Percentiles rank a stretch among this genome's conserved stretches.
These are phyloP conservation scores for Parthenolecanium corni DNA, from an alignment of 2,888 invertebrate species.

Conservation along the genomic window DNA sequence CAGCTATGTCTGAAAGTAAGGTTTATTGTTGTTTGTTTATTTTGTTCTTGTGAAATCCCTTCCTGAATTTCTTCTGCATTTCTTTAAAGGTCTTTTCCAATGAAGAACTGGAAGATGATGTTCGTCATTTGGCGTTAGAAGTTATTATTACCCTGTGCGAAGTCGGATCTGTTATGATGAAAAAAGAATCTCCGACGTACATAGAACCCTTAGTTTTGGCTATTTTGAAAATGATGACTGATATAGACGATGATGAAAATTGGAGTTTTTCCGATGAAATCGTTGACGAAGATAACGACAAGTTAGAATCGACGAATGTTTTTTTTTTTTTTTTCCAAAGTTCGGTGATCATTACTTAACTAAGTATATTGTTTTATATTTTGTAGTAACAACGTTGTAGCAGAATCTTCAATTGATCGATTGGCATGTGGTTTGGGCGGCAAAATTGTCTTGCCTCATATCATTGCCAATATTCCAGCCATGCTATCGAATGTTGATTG, in stretches of 20 bases:
- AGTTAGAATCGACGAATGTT: constrained; percentile 38
- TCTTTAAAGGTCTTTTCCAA: constrained; percentile 51
- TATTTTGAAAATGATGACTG: constrained; percentile 87
- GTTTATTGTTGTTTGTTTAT: background rate
- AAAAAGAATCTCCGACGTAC: constrained; percentile 79
- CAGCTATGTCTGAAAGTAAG: constrained; percentile 73
- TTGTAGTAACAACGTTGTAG: constrained; percentile 79
- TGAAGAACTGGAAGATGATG: constrained; percentile 60
- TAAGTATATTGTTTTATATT: background rate
- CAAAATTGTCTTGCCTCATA: constrained; percentile 78
- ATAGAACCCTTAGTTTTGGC: constrained; percentile 69
- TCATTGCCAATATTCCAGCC: constrained; percentile 68
- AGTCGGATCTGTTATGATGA: constrained; percentile 90
- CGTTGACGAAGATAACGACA: constrained; percentile 83
- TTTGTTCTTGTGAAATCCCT: background rate
- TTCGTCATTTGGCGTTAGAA: constrained; percentile 84
- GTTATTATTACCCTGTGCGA: constrained; percentile 77
- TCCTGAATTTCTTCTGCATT: background rate
- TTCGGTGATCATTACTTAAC: background rate
- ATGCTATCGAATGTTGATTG: constrained; percentile 77
- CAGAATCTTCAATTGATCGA: constrained; percentile 91
- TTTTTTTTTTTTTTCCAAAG: background rate
- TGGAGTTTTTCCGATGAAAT: constrained; percentile 80
- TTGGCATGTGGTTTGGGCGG: constrained; percentile 95
- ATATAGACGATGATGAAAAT: constrained; percentile 80